phyloP scores from a whole-genome alignment of 2,888 invertebrate species.

The Lasioglossum lativentre region DNA sequence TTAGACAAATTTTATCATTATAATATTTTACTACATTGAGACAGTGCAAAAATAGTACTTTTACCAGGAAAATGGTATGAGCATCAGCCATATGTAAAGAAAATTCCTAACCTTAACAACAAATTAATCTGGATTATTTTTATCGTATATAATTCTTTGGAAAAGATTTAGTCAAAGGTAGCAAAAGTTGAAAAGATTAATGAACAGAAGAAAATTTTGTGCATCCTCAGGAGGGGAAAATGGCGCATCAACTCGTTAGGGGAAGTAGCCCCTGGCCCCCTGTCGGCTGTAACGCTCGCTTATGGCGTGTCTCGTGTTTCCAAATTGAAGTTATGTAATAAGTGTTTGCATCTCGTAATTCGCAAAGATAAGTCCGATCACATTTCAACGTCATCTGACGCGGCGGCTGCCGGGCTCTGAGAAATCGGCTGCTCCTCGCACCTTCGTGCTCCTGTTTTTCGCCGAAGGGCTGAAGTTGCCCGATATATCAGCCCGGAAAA shows the following conservation, averaged over 20 bases:
- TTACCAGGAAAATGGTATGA: no score
- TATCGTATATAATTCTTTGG: not conserved
- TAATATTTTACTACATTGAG: no score
- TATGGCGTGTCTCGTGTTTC: not conserved
- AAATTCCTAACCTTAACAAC: not conserved
- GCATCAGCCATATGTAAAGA: no score
- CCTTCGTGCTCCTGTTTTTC: constrained; percentile 40
- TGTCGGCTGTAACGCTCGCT: not conserved
- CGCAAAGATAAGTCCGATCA: constrained; percentile 65
- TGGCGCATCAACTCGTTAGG: not conserved
- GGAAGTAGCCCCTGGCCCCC: not conserved
- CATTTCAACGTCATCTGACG: constrained; percentile 67
- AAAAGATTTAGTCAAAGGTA: not conserved
- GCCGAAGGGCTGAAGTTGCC: constrained; percentile 31
- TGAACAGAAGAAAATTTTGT: not conserved
- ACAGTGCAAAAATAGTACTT: no score
- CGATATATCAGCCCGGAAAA: constrained; percentile 38
- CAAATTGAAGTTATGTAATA: constrained; percentile 44
- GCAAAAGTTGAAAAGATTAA: not conserved
- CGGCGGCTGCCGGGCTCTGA: constrained; percentile 42
- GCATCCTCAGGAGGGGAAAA: not conserved
- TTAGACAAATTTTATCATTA: no score
- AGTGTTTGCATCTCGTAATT: constrained; percentile 64
- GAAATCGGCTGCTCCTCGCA: constrained; percentile 55
- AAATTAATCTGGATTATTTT: not conserved